Base-by-base conservation (phyloP, 2,888 invertebrate genomes). In the Phlogophora meticulosa region DNA sequence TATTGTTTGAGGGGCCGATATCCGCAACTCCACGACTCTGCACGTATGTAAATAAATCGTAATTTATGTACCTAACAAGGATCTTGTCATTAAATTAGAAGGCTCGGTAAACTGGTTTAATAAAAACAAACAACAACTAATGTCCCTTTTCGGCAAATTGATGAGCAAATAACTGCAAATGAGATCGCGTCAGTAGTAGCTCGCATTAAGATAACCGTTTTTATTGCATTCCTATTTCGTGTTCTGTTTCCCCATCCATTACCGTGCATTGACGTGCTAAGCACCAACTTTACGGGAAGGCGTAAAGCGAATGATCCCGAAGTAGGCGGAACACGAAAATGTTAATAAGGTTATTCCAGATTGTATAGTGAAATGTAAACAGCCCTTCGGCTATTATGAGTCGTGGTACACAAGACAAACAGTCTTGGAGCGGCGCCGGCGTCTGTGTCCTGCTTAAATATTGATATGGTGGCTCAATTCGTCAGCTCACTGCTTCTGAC, bases 321-420 rank as follows among this genome's bases (percentile, higher is more conserved):
- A 73, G 65, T 69, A 75, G 51, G 66, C 59, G 82, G 81, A 80
- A 80, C 71, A 82, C 78, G 89, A 87, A 86, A 88, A 87, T 86
- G 88, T 89, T 93, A 92, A 93, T 89, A 90, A 91, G 89, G 88
- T 92, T 92, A 92, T 91, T 89, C 72, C 80, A 87, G 88, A 91
- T 91, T 91, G 87, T 91, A 89, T 90, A 90, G 91, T 87, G 84
- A 85, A 92, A 89, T 89, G 90, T 89, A 92, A 91, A 93, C 89
- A 93, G 85, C 91, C 92, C 91, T 88, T 84, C 73, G 90, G 92
- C 89, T 88, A 91, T 93, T 91, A 90, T 90, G 90, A 90, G 88
- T 88, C 87, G 88, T 83, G 92, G 93, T 91, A 91, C 87, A 92
- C 88, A 92, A 92, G 87, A 89, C 90, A 93, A 93, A 93, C 91